Evolutionary conservation across 2,113 vertebrate species (phyloP), one percentile per base, ranked within the genome.

Genomic region (Vulpes vulpes): DNA sequence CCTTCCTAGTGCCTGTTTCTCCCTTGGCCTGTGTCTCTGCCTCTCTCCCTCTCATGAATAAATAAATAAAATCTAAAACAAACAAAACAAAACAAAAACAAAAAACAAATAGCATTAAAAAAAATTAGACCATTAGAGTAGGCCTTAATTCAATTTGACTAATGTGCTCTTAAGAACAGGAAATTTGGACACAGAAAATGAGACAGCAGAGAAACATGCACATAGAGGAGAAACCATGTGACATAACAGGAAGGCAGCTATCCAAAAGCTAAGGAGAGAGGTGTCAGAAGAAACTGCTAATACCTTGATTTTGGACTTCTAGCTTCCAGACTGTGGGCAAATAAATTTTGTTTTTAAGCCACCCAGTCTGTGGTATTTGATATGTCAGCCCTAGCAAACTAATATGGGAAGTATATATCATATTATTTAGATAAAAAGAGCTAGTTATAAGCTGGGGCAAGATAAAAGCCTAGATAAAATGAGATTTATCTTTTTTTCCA

Each of bases 361-460:
- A 3, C 32, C 15, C 12, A 64, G 9, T 43, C 43, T 83, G 19
- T 60, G 19, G 25, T 43, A 64, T 64, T 83, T 64, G 74, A 19
- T 74, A 59, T 89, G 43, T n/a, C n/a, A 55, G 4, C 4, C 19
- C 19, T 25, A 62, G 19, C 32, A 89, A 43, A 74, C 17, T 74
- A 69, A 69, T 65, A 80, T 0, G 67, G 60, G 19, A n/a, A 64
- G 25, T 14, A 35, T 59, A 59, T 67, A 83, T 53, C 30, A 78
- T n/a, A 35, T 85, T 59, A 84, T 67, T 95, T 78, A 78, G 17
- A 91, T 27, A 51, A 91, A 76, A 55, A 27, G 8, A 59, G 22
- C 8, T 51, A 25, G 22, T n/a, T 84, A 5, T 22, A 78, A 59
- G n/a, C 25, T 57, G 49, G 17, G 2, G 8, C 35, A 91, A 67